These are phyloP conservation scores for Anodontia alba DNA, from an alignment of 2,888 invertebrate genomes.

Conservation along the genomic window DNA sequence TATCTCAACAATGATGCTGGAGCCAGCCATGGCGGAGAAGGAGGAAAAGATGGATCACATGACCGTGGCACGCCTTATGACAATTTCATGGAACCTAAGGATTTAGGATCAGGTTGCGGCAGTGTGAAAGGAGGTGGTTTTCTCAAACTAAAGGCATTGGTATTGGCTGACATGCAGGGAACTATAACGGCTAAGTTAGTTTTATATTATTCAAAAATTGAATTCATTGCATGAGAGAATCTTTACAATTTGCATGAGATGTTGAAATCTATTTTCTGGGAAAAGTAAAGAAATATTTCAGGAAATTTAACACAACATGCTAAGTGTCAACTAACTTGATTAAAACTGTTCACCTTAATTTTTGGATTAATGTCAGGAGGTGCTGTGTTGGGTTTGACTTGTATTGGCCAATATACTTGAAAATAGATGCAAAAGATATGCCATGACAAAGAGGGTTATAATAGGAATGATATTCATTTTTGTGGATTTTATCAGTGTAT, in stretches of 20 bases:
- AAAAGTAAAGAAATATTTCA: background rate
- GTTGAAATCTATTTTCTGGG: no score
- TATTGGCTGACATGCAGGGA: constrained; percentile 57
- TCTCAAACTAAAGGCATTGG: constrained; percentile 54
- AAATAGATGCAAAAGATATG: no score
- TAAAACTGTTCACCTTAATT: no score
- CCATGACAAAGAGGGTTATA: no score
- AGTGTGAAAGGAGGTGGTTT: constrained; percentile 66
- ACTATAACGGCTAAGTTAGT: constrained; percentile 70
- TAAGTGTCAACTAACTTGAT: no score
- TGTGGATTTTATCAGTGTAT: no score
- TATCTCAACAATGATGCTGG: constrained; percentile 56
- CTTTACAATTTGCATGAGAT: background rate
- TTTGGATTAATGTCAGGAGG: no score
- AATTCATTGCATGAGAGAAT: background rate
- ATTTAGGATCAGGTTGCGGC: constrained; percentile 63
- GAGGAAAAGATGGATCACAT: constrained; percentile 45
- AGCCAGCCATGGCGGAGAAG: constrained; percentile 72
- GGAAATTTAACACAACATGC: no score
- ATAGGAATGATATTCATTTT: no score
- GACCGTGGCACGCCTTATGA: constrained; percentile 53
- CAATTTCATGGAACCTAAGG: constrained; percentile 57
- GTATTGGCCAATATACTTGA: no score
- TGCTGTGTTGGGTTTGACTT: no score
- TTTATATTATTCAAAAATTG: background rate